These are phyloP conservation scores for Heloderma charlesbogerti DNA, from an alignment of 2,113 vertebrate genomes.

Conservation along the genomic window DNA sequence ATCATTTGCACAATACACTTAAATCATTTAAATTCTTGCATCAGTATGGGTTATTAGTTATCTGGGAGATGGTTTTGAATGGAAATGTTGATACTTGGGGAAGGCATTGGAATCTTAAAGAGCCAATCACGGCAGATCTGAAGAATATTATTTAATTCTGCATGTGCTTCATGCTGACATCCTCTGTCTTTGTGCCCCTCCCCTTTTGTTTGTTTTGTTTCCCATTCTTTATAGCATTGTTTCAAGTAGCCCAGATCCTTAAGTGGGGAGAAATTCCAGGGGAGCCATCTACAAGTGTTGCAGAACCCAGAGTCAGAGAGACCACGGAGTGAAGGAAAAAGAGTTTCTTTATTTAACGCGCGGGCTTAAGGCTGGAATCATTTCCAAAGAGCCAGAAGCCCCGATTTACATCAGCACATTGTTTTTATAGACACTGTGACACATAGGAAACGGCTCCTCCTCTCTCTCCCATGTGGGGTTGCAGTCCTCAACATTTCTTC, in stretches of 20 bases:
- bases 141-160: slow-evolving; percentile 4
- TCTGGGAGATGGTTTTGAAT: background rate
- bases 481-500: no score
- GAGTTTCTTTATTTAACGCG: no score
- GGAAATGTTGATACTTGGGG: accelerated
- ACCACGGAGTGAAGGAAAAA: no score
- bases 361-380: no score
- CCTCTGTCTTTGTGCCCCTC: background rate
- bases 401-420: no score
- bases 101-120: background rate
- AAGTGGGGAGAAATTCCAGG: background rate
- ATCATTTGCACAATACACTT: slow-evolving; percentile 2
- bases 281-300: no score
- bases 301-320: no score
- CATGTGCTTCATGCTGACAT: background rate
- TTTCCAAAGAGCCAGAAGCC: no score
- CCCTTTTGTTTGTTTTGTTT: background rate
- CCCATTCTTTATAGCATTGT: background rate
- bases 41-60: background rate
- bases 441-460: no score
- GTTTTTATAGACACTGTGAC: no score
- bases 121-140: background rate
- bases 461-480: no score
- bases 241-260: background rate
- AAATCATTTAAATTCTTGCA: slow-evolving; percentile 24